Conservation (phyloP, 1,140 invertebrate species). For the Octopus sinensis region DNA sequence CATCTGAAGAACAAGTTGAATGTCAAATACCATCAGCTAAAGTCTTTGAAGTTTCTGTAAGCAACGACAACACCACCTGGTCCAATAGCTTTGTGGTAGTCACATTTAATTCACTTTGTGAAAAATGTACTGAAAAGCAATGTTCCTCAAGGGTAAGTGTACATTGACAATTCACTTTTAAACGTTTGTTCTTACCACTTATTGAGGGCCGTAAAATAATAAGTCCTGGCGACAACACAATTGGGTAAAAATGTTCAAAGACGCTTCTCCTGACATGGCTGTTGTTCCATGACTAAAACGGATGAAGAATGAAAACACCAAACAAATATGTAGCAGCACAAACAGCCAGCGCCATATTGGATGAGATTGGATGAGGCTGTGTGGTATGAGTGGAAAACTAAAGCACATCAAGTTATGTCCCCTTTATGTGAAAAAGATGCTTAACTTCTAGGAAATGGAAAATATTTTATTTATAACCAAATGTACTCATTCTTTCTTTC, state of each 20-base stretch:
- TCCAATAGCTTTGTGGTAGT: slow-evolving; percentile 24
- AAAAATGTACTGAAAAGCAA: slow-evolving; percentile 25
- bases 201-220: too few relatives aligned
- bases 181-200: not conserved
- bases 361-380: too few relatives aligned
- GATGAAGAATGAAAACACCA: too few relatives aligned
- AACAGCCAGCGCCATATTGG: too few relatives aligned
- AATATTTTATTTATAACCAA: not conserved
- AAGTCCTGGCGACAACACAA: too few relatives aligned
- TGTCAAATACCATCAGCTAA: not conserved
- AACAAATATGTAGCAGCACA: too few relatives aligned
- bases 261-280: too few relatives aligned
- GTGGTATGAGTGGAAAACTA: too few relatives aligned
- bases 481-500: slow-evolving; percentile 13
- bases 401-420: too few relatives aligned
- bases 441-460: not conserved
- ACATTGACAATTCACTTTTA: not conserved
- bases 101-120: slow-evolving; percentile 34
- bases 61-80: slow-evolving; percentile 26
- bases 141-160: slow-evolving; percentile 31
- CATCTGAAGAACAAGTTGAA: not conserved
- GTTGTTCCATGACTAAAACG: too few relatives aligned
- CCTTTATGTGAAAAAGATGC: not conserved
- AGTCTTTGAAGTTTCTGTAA: slow-evolving; percentile 25
- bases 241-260: too few relatives aligned